Evolutionary conservation across 2,113 vertebrate genomes (phyloP), one percentile per base, ranked within the genome.

Genomic region (Lampris incognitus): DNA sequence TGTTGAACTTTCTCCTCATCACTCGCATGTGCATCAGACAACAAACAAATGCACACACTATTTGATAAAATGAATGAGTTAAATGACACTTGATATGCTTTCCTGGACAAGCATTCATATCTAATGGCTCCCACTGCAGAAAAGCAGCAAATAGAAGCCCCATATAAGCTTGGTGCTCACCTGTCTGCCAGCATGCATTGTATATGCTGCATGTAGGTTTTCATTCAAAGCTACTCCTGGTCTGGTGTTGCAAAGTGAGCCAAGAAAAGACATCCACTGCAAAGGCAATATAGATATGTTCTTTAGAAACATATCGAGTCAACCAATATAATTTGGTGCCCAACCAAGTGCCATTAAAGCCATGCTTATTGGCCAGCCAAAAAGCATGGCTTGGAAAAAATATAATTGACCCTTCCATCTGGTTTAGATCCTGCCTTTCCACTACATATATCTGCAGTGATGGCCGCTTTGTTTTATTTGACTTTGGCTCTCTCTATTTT

Each of bases 131-230:
- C 0, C 39, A 48, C 69, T 1, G 10, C 41, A 55, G 75, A 61
- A 63, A 80, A 80, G 59, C n/a, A 61, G 58, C 42, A 67, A 7
- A 68, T 68, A 69, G 3, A 51, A 49, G 49, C 50, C 36, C 13
- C 55, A 75, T 54, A 75, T 74, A 42, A 71, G 65, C 60, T 62
- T 60, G 39, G 39, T 24, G 24, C 24, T 24, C 24, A 24, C 24
- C 24, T 24, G 24, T 24, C 24, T 24, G 24, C 24, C 24, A 24
- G 24, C 24, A 24, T 24, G 24, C 24, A 24, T 24, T 24, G 24
- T 24, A 24, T 24, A 24, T 24, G 24, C 24, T 24, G 24, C 24
- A 24, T 24, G 24, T 24, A 24, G 24, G 24, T 24, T 24, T 24
- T 24, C 24, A 24, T 24, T 24, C 0, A 24, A 24, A 24, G 24